phyloP scores from a whole-genome alignment of 2,888 invertebrate species.

The Himalopsyche kuldschensis region DNA sequence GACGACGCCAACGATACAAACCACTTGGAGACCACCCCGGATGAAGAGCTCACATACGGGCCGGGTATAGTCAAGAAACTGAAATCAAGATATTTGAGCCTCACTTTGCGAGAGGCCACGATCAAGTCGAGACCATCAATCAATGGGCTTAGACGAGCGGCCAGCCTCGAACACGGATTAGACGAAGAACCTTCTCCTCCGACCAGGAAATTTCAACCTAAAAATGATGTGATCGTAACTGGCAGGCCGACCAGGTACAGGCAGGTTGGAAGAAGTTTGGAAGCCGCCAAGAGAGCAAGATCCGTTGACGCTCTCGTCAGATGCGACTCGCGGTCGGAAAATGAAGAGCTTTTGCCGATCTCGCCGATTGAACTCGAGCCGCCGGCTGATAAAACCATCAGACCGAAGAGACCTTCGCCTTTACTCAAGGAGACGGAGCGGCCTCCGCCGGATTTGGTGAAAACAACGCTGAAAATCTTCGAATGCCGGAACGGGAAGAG shows the following conservation, averaged over 20 bases:
- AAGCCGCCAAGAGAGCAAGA: conserved; percentile 77
- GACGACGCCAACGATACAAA: conserved; percentile 36
- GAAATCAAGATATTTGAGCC: conserved; percentile 82
- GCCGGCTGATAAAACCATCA: conserved; percentile 41
- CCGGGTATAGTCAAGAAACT: conserved; percentile 89
- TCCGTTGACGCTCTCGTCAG: conserved; percentile 83
- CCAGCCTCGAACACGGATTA: conserved; percentile 81
- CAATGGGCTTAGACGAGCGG: conserved; percentile 71
- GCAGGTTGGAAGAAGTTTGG: conserved; percentile 54
- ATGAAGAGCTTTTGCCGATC: conserved; percentile 65
- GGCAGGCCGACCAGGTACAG: conserved; percentile 49
- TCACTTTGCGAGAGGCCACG: conserved; percentile 77
- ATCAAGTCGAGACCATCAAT: conserved; percentile 68
- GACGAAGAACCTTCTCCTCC: conserved; percentile 57
- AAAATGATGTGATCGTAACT: conserved; percentile 42
- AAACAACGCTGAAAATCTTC: conserved; percentile 81
- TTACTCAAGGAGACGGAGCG: conserved; percentile 74
- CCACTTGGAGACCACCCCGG: conserved; percentile 43
- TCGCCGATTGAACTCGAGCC: conserved; percentile 58
- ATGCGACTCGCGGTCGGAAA: conserved; percentile 56
- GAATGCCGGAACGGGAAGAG: conserved; percentile 67
- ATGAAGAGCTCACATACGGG: conserved; percentile 84
- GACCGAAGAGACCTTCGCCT: conserved; percentile 65
- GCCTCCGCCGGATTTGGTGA: conserved; percentile 88
- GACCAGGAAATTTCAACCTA: conserved; percentile 40